These are phyloP conservation scores for Glaucomys volans DNA, from an alignment of 2,113 vertebrate genomes.

Conservation along the genomic window DNA sequence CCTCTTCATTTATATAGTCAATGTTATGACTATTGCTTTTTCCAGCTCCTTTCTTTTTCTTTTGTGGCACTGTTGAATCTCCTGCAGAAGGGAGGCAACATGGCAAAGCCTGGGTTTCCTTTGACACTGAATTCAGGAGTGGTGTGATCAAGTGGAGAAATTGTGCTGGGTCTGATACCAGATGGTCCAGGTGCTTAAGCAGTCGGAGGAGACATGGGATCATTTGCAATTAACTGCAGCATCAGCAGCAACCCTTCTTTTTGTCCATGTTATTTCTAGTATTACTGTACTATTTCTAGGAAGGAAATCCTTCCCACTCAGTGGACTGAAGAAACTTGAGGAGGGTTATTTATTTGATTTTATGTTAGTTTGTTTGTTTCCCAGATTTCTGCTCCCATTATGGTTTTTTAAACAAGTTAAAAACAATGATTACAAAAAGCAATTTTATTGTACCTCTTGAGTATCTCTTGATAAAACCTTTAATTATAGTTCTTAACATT, in stretches of 20 bases:
- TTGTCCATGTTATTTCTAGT: background rate
- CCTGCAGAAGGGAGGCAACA: background rate
- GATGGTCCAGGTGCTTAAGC: background rate
- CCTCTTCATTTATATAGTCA: background rate
- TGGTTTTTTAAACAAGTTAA: conserved; percentile 59
- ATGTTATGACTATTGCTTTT: background rate
- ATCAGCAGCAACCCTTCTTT: background rate
- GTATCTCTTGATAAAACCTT: conserved; percentile 23
- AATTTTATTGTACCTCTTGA: conserved; percentile 15
- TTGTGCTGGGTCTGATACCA: conserved; percentile 57
- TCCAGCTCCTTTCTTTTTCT: rapidly evolving
- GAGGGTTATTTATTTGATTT: conserved; percentile 29
- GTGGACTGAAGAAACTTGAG: background rate
- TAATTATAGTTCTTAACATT: conserved; percentile 12
- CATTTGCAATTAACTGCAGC: conserved; percentile 52
- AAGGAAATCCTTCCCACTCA: background rate
- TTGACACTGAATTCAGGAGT: background rate
- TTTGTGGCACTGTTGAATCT: background rate
- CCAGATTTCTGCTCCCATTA: conserved; percentile 31
- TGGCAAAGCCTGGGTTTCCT: background rate
- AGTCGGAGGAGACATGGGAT: background rate
- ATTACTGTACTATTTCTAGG: background rate
- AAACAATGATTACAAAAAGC: conserved; percentile 46
- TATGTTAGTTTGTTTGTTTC: background rate
- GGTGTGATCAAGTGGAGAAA: background rate